phyloP scores from a whole-genome alignment of 2,888 invertebrate genomes.

The Sicus ferrugineus region DNA sequence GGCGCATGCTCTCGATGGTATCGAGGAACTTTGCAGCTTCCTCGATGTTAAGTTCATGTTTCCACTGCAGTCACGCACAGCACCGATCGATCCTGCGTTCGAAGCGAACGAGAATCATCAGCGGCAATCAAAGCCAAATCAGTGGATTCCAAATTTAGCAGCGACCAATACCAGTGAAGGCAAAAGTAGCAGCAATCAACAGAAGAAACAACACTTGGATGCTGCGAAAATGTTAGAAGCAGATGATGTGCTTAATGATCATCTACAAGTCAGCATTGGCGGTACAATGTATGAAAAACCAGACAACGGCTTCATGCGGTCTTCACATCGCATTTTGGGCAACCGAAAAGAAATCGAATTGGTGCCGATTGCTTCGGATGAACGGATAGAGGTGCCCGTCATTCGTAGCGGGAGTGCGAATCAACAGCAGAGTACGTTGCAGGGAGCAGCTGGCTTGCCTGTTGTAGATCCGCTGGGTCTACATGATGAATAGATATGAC shows the following conservation, averaged over 20 bases:
- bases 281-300: conserved; percentile 53
- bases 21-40: conserved; percentile 64
- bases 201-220: not conserved
- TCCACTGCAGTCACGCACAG: conserved; percentile 48
- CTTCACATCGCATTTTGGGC: conserved; percentile 56
- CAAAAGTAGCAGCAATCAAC: not conserved
- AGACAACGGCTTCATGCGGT: conserved; percentile 58
- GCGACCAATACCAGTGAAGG: not conserved
- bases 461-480: conserved; percentile 39
- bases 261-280: not conserved
- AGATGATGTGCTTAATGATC: no score
- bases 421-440: not conserved
- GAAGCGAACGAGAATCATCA: conserved; percentile 61
- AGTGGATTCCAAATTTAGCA: no score
- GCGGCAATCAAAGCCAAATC: not conserved
- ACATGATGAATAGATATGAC: conserved; percentile 8
- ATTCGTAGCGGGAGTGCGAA: not conserved
- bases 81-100: conserved; percentile 62
- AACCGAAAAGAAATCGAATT: conserved; percentile 61
- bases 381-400: conserved; percentile 42
- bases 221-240: not conserved
- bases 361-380: conserved; percentile 55
- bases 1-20: conserved; percentile 65
- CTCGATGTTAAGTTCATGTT: conserved; percentile 60
- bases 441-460: conserved; percentile 33